Conservation (phyloP, 1,140 invertebrate genomes). For the Caenorhabditis tropicalis region DNA sequence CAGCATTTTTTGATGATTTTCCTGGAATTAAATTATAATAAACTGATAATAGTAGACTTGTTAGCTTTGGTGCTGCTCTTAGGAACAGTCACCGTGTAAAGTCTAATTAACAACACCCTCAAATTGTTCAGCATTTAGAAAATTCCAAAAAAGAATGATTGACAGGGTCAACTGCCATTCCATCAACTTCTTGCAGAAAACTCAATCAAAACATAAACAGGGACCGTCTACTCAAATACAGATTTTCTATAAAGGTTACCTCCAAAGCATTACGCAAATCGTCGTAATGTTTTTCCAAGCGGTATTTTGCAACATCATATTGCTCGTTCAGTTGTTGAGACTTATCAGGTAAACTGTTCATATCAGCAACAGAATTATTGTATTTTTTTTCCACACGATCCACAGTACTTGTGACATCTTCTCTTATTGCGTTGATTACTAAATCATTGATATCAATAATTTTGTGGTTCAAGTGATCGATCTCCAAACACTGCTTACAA, state of each 20-base stretch:
- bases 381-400: slow-evolving; percentile 31
- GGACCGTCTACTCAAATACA: no score
- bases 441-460: slow-evolving; percentile 47
- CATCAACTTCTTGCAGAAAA: no score
- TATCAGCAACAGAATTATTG: slow-evolving; percentile 45
- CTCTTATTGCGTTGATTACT: slow-evolving; percentile 35
- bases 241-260: not conserved
- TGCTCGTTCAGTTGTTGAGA: slow-evolving; percentile 46
- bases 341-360: slow-evolving; percentile 45
- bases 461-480: slow-evolving; percentile 48
- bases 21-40: not conserved
- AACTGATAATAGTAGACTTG: no score
- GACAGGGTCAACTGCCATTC: no score
- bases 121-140: no score
- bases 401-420: slow-evolving; percentile 36
- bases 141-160: no score
- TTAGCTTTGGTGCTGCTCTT: no score
- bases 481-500: slow-evolving; percentile 49
- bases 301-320: slow-evolving; percentile 51
- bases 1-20: not conserved
- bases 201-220: no score
- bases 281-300: slow-evolving; percentile 46
- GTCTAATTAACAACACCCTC: no score
- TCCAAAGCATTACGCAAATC: not conserved
- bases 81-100: no score